Evolutionary conservation across 2,888 invertebrate species (phyloP).

Genomic region (Abrostola tripartita): DNA sequence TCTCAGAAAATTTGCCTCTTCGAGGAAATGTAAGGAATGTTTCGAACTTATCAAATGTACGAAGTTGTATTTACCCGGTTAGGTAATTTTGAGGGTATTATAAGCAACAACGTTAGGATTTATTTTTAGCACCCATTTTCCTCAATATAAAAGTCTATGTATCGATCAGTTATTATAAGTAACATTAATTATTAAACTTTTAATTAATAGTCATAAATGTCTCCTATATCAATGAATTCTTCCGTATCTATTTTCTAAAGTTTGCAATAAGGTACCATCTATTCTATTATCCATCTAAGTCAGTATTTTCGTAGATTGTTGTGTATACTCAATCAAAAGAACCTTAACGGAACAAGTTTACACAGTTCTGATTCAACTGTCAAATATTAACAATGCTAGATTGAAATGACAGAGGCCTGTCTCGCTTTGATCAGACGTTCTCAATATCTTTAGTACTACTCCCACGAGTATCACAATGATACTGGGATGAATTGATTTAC

Average conservation of each 20-base stretch:
- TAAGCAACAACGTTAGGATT: not conserved
- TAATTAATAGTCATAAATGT: no score
- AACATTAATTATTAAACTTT: no score
- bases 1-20: conserved; percentile 10
- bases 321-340: no score
- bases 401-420: conserved; percentile 6
- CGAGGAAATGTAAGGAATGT: conserved; percentile 11
- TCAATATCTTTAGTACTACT: conserved; percentile 30
- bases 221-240: no score
- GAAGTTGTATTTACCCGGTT: not conserved
- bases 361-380: not conserved
- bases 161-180: no score
- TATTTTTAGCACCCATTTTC: no score
- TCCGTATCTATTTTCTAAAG: no score
- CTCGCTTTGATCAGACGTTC: conserved; percentile 33
- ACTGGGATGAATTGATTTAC: conserved; percentile 33
- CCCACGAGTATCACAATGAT: conserved; percentile 22
- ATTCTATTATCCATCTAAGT: no score
- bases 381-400: conserved; percentile 18
- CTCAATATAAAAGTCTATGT: no score
- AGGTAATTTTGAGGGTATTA: not conserved
- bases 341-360: not conserved
- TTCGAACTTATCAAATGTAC: conserved; percentile 3
- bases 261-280: no score
- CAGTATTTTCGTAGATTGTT: no score